Evolutionary conservation across 1,140 invertebrate genomes (phyloP).

Genomic region (Papilio aristodemus): DNA sequence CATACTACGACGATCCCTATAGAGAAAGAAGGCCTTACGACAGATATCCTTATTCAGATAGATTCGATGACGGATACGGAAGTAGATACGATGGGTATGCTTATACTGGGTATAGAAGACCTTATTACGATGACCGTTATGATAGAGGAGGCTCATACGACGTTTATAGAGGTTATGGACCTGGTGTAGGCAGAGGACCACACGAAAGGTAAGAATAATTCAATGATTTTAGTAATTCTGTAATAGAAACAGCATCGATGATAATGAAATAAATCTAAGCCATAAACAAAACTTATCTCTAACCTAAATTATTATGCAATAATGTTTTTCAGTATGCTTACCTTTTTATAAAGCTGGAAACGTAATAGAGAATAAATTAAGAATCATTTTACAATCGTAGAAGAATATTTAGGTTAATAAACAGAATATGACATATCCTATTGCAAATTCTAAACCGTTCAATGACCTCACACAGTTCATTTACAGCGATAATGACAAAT

Average conservation of each 20-base stretch:
- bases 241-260: too few species aligned
- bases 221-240: background rate
- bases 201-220: slow-evolving; percentile 64
- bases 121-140: slow-evolving; percentile 66
- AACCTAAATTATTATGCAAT: too few species aligned
- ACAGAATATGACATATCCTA: background rate
- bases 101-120: slow-evolving; percentile 71
- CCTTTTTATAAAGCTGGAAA: too few species aligned
- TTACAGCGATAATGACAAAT: slow-evolving; percentile 23
- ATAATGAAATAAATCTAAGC: too few species aligned
- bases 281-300: background rate
- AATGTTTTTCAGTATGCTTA: too few species aligned
- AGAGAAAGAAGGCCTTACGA: slow-evolving; percentile 59
- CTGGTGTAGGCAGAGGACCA: slow-evolving; percentile 59
- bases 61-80: slow-evolving; percentile 64
- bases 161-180: slow-evolving; percentile 61
- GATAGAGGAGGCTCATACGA: slow-evolving; percentile 67
- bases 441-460: background rate
- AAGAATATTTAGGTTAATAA: too few species aligned
- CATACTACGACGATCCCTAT: slow-evolving; percentile 59
- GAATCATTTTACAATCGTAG: too few species aligned
- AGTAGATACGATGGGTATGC: slow-evolving; percentile 55
- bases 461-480: slow-evolving; percentile 34
- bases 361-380: too few species aligned
- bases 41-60: slow-evolving; percentile 53